Evolutionary conservation across 2,113 vertebrate genomes (phyloP).

Genomic region (Nothoprocta pentlandii): DNA sequence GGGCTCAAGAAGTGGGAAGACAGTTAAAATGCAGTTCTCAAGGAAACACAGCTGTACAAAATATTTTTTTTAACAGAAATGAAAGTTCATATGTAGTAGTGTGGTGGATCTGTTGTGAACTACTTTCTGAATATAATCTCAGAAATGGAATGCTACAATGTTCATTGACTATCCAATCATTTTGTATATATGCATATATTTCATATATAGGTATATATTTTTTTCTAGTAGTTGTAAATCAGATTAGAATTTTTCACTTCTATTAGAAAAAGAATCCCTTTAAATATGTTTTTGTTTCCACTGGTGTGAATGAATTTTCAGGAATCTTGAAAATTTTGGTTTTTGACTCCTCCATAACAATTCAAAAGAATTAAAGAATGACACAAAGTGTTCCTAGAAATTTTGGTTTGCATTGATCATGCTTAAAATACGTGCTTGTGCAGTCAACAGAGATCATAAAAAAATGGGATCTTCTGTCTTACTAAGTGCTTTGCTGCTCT

Average conservation of each 20-base stretch:
- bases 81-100: background rate
- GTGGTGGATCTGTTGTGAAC: background rate
- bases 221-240: background rate
- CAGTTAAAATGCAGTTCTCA: background rate
- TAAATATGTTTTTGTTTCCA: background rate
- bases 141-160: background rate
- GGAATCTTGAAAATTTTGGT: background rate
- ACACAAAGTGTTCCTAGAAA: background rate
- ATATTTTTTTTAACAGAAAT: background rate
- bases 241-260: background rate
- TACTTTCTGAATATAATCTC: constrained; percentile 14
- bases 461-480: background rate
- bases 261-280: background rate
- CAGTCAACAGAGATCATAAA: constrained; percentile 1
- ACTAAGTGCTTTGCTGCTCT: background rate
- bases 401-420: background rate
- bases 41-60: background rate
- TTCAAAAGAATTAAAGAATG: background rate
- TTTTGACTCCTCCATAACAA: background rate
- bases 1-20: background rate
- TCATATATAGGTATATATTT: background rate
- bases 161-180: constrained; percentile 17
- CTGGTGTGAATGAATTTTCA: background rate
- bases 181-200: background rate
- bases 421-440: background rate